Conservation (phyloP, 2,797 vertebrate genomes). For the Lutjanus campechanus region DNA sequence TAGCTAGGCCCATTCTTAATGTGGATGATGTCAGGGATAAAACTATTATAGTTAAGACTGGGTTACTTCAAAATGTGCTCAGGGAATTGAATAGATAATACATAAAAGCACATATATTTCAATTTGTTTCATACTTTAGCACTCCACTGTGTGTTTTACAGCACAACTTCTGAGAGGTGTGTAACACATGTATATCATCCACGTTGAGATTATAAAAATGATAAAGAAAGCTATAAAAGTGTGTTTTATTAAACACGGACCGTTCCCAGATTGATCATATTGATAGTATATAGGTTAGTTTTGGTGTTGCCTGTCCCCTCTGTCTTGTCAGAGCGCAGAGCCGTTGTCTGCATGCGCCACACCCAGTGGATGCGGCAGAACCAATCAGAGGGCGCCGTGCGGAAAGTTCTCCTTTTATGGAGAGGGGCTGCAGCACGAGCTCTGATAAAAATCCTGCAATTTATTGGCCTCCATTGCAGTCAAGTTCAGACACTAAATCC, state of each 20-base stretch:
- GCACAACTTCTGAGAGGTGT: not conserved
- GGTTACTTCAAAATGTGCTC: not conserved
- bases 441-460: conserved; percentile 87
- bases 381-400: conserved; percentile 89
- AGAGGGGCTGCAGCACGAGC: conserved; percentile 85
- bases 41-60: not conserved
- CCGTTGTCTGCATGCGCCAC: conserved; percentile 81
- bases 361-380: conserved; percentile 78
- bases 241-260: not conserved
- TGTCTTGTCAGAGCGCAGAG: conserved; percentile 40
- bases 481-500: conserved; percentile 38
- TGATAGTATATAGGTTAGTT: conserved; percentile 16
- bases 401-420: conserved; percentile 98
- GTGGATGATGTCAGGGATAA: conserved; percentile 1
- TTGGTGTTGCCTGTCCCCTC: conserved; percentile 2
- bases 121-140: not conserved
- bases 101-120: not conserved
- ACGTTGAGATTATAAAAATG: not conserved
- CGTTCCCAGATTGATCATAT: conserved; percentile 2
- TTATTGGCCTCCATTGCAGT: conserved; percentile 64
- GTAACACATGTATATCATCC: not conserved
- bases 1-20: not conserved
- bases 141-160: not conserved
- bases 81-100: not conserved
- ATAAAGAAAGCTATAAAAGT: not conserved